Evolutionary conservation across 2,113 vertebrate species (phyloP).

Genomic region (Rhizomys pruinosus): DNA sequence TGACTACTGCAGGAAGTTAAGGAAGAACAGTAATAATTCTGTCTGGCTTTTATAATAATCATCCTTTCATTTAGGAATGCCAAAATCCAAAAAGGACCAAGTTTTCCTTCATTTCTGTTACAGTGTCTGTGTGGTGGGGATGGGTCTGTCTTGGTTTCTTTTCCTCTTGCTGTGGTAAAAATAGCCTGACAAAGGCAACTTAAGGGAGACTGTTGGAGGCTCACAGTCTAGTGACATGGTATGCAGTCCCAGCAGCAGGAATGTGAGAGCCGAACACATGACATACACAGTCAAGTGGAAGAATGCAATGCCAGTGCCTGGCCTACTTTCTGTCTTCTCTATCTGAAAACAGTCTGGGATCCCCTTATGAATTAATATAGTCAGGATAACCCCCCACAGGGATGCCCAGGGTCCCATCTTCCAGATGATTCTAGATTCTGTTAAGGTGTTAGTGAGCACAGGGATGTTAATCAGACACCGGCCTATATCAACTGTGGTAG

Average conservation of each 20-base stretch:
- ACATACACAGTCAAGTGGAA: too few relatives aligned
- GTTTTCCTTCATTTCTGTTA: not conserved
- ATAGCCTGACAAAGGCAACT: not conserved
- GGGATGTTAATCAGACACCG: not conserved
- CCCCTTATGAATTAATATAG: not conserved
- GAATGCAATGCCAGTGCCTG: too few relatives aligned
- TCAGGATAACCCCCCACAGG: not conserved
- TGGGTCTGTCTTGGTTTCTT: not conserved
- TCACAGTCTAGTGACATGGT: not conserved
- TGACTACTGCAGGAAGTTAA: not conserved
- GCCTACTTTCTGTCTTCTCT: not conserved
- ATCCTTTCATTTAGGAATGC: not conserved
- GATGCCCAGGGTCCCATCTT: not conserved
- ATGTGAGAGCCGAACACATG: not conserved
- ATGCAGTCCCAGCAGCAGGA: not conserved
- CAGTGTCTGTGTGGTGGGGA: not conserved
- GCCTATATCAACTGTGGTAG: not conserved
- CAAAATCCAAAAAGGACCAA: slow-evolving; percentile 18
- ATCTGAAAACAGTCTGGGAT: too few relatives aligned
- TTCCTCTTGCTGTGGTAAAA: not conserved
- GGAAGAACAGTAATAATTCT: not conserved
- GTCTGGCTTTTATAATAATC: slow-evolving; percentile 12
- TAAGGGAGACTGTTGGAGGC: not conserved
- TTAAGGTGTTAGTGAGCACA: not conserved
- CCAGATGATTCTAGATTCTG: not conserved